A percentile compares a stretch with the other conserved stretches of the same genome.
Evolutionary conservation across 2,113 vertebrate genomes (phyloP).

Genomic region (Siphamia tubifer): DNA sequence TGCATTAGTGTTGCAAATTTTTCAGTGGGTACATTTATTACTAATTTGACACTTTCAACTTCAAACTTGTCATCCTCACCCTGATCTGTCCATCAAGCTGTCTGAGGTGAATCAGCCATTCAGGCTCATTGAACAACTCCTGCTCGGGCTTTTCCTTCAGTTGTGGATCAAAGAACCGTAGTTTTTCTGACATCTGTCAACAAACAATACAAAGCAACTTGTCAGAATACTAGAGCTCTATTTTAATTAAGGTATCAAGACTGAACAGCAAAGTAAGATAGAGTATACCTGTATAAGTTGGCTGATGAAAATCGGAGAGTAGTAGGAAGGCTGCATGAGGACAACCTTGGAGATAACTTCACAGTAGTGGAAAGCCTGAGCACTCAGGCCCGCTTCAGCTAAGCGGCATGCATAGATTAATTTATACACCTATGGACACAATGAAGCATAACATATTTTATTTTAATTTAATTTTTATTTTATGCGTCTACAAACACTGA

Average conservation of each 20-base stretch:
- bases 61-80: constrained; percentile 76
- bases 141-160: constrained; percentile 95
- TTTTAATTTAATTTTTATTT: too few relatives aligned
- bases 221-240: neutral
- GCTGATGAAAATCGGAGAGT: constrained; percentile 87
- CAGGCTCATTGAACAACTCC: constrained; percentile 87
- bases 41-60: neutral
- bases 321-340: constrained; percentile 80
- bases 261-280: neutral
- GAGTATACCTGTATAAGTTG: constrained; percentile 88
- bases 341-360: constrained; percentile 91
- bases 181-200: constrained; percentile 86
- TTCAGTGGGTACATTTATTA: neutral
- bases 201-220: neutral
- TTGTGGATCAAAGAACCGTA: constrained; percentile 94
- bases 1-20: neutral
- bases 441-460: neutral
- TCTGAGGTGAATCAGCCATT: constrained; percentile 86
- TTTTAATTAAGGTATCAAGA: neutral
- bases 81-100: constrained; percentile 86
- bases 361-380: constrained; percentile 97
- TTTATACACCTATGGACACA: constrained; percentile 87
- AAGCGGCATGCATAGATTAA: constrained; percentile 95
- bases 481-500: neutral
- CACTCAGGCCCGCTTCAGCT: constrained; percentile 90